These are phyloP conservation scores for Matsumurasca onukii DNA, from an alignment of 1,140 invertebrate species.

Conservation along the genomic window DNA sequence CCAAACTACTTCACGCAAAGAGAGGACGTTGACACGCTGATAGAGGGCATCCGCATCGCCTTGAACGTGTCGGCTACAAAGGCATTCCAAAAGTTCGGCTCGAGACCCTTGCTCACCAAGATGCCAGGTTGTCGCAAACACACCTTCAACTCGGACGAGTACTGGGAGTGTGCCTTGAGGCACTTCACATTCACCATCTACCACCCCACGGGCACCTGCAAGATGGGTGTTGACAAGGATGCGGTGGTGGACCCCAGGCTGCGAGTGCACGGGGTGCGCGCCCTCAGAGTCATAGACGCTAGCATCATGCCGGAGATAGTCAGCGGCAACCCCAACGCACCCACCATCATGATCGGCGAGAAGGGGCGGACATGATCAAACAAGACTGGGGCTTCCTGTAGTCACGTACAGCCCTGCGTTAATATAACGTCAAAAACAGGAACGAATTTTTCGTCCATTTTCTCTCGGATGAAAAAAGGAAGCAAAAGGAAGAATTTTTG, in stretches of 20 bases:
- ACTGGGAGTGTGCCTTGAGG: constrained; percentile 80
- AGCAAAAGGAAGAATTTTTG: too few relatives aligned
- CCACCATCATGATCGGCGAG: constrained; percentile 77
- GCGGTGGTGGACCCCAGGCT: constrained; percentile 81
- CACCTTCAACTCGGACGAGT: constrained; percentile 70
- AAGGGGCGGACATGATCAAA: constrained; percentile 78
- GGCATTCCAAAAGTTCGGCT: constrained; percentile 78
- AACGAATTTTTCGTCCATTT: too few relatives aligned
- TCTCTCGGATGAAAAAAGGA: too few relatives aligned
- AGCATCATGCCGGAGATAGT: constrained; percentile 79
- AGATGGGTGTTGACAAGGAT: constrained; percentile 76
- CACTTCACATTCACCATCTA: constrained; percentile 86
- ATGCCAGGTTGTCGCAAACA: constrained; percentile 72
- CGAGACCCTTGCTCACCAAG: constrained; percentile 71
- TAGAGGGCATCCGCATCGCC: constrained; percentile 80
- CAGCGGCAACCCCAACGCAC: constrained; percentile 80
- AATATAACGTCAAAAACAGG: too few relatives aligned
- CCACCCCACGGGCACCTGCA: constrained; percentile 80
- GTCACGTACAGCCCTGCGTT: too few relatives aligned
- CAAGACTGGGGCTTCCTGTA: constrained; percentile 53
- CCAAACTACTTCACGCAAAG: constrained; percentile 87
- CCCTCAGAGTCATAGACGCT: constrained; percentile 71
- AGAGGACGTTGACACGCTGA: constrained; percentile 71
- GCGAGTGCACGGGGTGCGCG: constrained; percentile 69
- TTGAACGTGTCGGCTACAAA: constrained; percentile 74